A percentile compares a stretch with the other conserved stretches of the same genome.
Evolutionary conservation across 23 tunicate species (phyloP).

Genomic region (Diplosoma virens): DNA sequence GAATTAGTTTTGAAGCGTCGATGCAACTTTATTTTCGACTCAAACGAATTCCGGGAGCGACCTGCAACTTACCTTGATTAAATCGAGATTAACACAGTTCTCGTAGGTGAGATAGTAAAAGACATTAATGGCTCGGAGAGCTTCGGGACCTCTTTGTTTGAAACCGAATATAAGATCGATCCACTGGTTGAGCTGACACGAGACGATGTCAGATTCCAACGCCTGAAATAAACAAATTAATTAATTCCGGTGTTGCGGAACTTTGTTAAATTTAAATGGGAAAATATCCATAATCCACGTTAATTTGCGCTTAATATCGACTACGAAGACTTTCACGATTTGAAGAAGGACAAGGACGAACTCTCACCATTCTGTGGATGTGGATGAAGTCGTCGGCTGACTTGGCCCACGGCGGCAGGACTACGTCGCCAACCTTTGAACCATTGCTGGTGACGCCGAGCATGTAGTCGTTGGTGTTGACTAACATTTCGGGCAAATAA

Average conservation of each 20-base stretch:
- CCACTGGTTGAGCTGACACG: slow-evolving; percentile 97
- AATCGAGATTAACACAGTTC: slow-evolving; percentile 60
- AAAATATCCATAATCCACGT: too few species aligned
- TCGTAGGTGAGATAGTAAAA: slow-evolving; percentile 97
- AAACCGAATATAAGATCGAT: slow-evolving; percentile 95
- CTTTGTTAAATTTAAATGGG: too few species aligned
- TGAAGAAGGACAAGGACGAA: too few species aligned
- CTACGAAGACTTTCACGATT: too few species aligned
- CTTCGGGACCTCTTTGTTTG: slow-evolving; percentile 97
- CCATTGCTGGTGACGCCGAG: slow-evolving; percentile 75
- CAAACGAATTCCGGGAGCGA: too few species aligned
- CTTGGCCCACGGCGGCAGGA: slow-evolving; percentile 94
- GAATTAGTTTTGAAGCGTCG: too few species aligned
- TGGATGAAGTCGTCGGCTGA: slow-evolving; percentile 92
- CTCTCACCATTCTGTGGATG: slow-evolving; percentile 74
- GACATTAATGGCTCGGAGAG: slow-evolving; percentile 80
- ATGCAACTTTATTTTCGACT: too few species aligned
- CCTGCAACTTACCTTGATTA: slow-evolving; percentile 49
- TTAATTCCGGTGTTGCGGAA: too few species aligned
- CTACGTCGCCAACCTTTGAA: slow-evolving; percentile 65
- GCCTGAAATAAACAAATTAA: slow-evolving; percentile 44
- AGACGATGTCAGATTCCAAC: slow-evolving; percentile 90
- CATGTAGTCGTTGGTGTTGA: slow-evolving; percentile 77
- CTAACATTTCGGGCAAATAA: slow-evolving; percentile 91
- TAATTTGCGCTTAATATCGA: too few species aligned